Evolutionary conservation across 2,797 vertebrate species (phyloP), one percentile per base, ranked within the genome.

Genomic region (Bovichtus diacanthus): DNA sequence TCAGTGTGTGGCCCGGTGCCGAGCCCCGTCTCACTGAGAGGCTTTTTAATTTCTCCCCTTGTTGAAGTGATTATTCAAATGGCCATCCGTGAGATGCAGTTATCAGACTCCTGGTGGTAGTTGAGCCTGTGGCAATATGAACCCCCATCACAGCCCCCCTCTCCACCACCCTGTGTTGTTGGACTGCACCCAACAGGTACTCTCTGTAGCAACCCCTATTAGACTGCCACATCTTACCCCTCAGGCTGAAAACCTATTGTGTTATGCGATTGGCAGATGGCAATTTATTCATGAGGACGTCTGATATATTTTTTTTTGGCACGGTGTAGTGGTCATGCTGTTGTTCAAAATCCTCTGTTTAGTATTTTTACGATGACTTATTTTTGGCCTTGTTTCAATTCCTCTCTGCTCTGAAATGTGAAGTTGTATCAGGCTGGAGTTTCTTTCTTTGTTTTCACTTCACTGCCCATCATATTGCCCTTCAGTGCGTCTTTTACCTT

Each of bases 61-160:
- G 91, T 94, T 95, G 92, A 94, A 95, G 92, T 93, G 92, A 94
- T 95, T 95, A 95, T 95, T 96, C 92, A 94, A 95, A 95, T 95
- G 87, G 88, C 83, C 70, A 87, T 94, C 91, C 88, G 75, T 94
- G 93, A 94, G 93, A 93, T 90, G 87, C 91, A 90, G 92, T 95
- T 95, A 94, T 93, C 93, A 93, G 92, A 92, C 93, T 93, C 89
- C 89, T 91, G 91, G 91, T 94, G 90, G 87, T 94, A 89, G 91
- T 93, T 90, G 88, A 90, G 89, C 91, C 92, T 88, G 84, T 92
- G 90, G 92, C 93, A 89, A 91, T 80, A 86, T 88, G 83, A 94
- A 92, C 83, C 81, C 79, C 80, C 87, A 85, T 88, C 86, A 65
- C 84, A 84, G 78, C 70, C 70, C 81, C 64, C 62, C 69, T 73